These are phyloP conservation scores for Ceyx cyanopectus DNA, from an alignment of 2,113 vertebrate genomes.

Conservation along the genomic window DNA sequence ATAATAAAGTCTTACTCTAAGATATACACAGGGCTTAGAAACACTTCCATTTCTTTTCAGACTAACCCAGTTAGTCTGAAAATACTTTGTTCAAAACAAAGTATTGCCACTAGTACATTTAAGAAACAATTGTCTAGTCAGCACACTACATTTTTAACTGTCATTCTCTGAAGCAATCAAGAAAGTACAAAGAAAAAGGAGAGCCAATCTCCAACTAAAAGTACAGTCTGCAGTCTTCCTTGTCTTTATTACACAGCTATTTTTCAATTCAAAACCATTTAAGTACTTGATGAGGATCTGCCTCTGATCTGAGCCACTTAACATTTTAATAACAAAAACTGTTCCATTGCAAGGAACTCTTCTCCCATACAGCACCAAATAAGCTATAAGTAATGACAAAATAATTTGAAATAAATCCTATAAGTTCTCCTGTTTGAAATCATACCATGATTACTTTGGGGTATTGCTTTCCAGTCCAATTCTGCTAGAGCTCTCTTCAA, in stretches of 20 bases:
- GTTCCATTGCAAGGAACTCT: neutral
- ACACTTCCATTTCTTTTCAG: neutral
- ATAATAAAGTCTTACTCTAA: neutral
- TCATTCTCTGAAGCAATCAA: neutral
- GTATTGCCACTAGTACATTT: neutral
- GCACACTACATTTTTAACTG: neutral
- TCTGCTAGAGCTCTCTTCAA: neutral
- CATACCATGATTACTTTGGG: neutral
- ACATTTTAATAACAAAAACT: neutral
- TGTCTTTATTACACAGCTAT: rapidly evolving
- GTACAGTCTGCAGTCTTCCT: neutral
- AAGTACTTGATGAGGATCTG: neutral
- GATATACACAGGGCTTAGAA: neutral
- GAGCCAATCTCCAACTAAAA: neutral
- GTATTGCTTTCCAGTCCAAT: neutral
- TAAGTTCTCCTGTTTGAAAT: neutral
- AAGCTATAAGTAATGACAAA: neutral
- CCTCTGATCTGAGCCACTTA: neutral
- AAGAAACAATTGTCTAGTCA: neutral
- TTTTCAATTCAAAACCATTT: neutral
- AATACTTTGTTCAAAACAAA: neutral
- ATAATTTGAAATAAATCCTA: neutral
- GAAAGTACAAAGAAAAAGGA: neutral
- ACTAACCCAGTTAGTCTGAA: too few species aligned
- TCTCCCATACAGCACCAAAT: neutral